Evolutionary conservation across 2,888 invertebrate genomes (phyloP).

Genomic region (Zootermopsis nevadensis): DNA sequence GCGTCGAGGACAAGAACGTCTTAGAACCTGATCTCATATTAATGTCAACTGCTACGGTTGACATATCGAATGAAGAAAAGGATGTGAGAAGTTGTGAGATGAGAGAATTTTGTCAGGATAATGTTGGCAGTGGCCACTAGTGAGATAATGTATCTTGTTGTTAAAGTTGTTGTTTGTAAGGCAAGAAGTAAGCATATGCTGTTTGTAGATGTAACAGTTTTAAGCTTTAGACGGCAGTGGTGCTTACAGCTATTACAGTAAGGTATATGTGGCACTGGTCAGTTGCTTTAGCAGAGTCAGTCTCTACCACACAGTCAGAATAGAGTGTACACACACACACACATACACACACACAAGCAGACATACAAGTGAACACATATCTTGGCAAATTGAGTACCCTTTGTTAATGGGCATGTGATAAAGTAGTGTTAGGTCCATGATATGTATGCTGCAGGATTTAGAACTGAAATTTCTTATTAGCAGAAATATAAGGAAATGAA

Average conservation of each 20-base stretch:
- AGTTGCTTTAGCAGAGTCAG: not conserved
- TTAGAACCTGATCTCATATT: constrained; percentile 45
- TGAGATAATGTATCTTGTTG: constrained; percentile 36
- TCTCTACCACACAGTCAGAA: not conserved
- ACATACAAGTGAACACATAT: not conserved
- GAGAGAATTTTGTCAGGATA: constrained; percentile 24
- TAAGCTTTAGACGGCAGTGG: not conserved
- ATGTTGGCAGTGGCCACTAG: constrained; percentile 33
- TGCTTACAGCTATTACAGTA: not conserved
- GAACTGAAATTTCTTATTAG: too few species aligned
- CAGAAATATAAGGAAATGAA: too few species aligned
- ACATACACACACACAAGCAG: not conserved
- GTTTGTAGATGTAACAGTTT: not conserved
- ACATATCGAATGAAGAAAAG: constrained; percentile 28
- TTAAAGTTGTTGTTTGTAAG: constrained; percentile 49
- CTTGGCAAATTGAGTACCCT: too few species aligned
- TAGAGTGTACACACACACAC: not conserved
- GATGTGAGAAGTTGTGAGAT: constrained; percentile 37
- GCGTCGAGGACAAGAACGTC: constrained; percentile 16
- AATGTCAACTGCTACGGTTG: not conserved
- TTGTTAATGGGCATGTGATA: too few species aligned
- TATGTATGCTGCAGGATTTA: too few species aligned
- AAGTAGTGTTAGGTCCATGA: too few species aligned
- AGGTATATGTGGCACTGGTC: not conserved
- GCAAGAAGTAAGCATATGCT: constrained; percentile 44